These are phyloP conservation scores for Caranx melampygus DNA, from an alignment of 2,113 vertebrate genomes.

Conservation along the genomic window DNA sequence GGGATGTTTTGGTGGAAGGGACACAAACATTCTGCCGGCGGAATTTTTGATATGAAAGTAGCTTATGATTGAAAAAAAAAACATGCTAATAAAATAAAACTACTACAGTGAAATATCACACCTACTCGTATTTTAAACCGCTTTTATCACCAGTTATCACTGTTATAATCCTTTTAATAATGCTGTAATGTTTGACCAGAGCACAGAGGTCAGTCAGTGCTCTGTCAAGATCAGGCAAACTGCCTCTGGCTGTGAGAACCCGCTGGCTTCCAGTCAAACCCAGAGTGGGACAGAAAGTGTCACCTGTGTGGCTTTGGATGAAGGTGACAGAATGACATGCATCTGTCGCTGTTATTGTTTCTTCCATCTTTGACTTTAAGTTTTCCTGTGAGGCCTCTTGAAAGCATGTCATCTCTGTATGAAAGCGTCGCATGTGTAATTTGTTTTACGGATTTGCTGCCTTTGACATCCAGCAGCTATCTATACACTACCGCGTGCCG, in stretches of 20 bases:
- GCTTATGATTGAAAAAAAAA: not conserved
- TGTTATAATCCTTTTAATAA: not conserved
- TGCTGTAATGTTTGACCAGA: constrained; percentile 23
- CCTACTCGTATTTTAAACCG: constrained; percentile 23
- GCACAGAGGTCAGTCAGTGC: not conserved
- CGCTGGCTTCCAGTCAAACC: not conserved
- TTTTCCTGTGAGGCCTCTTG: not conserved
- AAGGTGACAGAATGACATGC: not conserved
- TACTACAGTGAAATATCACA: constrained; percentile 24
- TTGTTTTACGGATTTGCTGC: not conserved
- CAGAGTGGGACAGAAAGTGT: constrained; percentile 15
- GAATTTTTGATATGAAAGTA: constrained; percentile 7
- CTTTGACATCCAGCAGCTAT: not conserved
- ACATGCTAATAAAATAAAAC: constrained; percentile 17
- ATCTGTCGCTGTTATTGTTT: not conserved
- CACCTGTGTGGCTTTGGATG: constrained; percentile 20
- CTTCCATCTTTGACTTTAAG: not conserved
- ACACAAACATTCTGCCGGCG: constrained; percentile 25
- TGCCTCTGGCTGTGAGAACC: constrained; percentile 4
- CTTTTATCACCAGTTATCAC: constrained; percentile 4
- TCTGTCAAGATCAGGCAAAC: not conserved
- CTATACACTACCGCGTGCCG: not conserved
- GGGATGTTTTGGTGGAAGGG: constrained; percentile 20
- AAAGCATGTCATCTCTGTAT: not conserved
- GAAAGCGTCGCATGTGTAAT: not conserved